A percentile compares a stretch with the other conserved stretches of the same genome.
These are phyloP conservation scores for Rhinogobio ventralis DNA, from an alignment of 2,797 vertebrate species.

Conservation along the genomic window DNA sequence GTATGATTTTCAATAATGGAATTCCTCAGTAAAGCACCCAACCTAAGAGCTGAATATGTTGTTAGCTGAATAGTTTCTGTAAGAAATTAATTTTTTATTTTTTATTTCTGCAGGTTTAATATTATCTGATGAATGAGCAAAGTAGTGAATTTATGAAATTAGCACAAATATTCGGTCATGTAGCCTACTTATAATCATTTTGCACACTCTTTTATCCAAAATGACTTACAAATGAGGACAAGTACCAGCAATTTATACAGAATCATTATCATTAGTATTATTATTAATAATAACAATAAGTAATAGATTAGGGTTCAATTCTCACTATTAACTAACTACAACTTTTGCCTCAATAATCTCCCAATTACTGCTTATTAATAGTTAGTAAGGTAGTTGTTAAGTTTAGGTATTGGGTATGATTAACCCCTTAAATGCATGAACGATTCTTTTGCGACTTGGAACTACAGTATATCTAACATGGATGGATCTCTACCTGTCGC, in stretches of 20 bases:
- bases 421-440: too few relatives aligned
- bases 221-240: conserved; percentile 5
- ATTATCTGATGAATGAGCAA: conserved; percentile 8
- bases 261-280: too few relatives aligned
- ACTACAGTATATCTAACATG: too few relatives aligned
- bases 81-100: neutral
- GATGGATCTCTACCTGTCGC: too few relatives aligned
- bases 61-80: neutral
- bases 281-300: neutral
- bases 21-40: neutral
- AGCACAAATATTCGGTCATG: neutral
- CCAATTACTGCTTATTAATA: too few relatives aligned
- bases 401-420: too few relatives aligned
- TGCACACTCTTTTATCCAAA: conserved; percentile 3
- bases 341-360: too few relatives aligned
- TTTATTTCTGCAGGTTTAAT: neutral
- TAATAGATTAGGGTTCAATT: neutral
- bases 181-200: neutral
- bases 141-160: conserved; percentile 7
- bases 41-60: neutral
- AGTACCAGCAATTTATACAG: neutral
- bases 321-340: too few relatives aligned
- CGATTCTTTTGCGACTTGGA: too few relatives aligned
- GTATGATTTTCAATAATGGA: conserved; percentile 22
- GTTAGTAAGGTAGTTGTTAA: too few relatives aligned